phyloP scores from a whole-genome alignment of 2,888 invertebrate genomes.

The Eupelmus urozonus region DNA sequence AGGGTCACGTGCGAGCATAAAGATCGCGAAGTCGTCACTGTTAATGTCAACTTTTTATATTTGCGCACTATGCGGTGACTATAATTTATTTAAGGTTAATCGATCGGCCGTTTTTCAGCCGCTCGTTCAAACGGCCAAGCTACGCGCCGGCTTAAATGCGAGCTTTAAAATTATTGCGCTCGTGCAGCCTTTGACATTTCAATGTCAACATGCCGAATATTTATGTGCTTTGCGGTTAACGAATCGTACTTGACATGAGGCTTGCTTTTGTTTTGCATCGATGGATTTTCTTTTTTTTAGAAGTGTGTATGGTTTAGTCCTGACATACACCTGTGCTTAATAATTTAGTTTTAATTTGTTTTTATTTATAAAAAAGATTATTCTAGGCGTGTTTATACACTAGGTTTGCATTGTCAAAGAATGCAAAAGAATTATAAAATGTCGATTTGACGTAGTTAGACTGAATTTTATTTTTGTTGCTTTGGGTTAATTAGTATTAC shows the following conservation, averaged over 20 bases:
- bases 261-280: not conserved
- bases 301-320: not conserved
- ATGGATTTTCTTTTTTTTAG: not conserved
- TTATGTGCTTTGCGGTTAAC: too few species aligned
- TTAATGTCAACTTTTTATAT: constrained; percentile 53
- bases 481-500: too few species aligned
- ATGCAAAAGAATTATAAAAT: too few species aligned
- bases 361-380: too few species aligned
- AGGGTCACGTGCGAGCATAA: constrained; percentile 51
- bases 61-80: constrained; percentile 14
- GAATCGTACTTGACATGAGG: too few species aligned
- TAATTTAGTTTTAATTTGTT: too few species aligned
- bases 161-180: constrained; percentile 24
- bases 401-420: too few species aligned
- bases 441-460: too few species aligned
- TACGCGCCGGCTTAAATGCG: too few species aligned
- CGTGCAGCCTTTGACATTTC: not conserved
- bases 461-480: too few species aligned
- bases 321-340: too few species aligned
- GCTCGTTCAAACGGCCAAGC: constrained; percentile 16
- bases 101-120: constrained; percentile 35
- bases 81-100: constrained; percentile 44
- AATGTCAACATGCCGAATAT: constrained; percentile 16
- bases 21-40: constrained; percentile 30
- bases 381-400: too few species aligned